Evolutionary conservation across 2,797 vertebrate genomes (phyloP).

Genomic region (Coilia nasus): DNA sequence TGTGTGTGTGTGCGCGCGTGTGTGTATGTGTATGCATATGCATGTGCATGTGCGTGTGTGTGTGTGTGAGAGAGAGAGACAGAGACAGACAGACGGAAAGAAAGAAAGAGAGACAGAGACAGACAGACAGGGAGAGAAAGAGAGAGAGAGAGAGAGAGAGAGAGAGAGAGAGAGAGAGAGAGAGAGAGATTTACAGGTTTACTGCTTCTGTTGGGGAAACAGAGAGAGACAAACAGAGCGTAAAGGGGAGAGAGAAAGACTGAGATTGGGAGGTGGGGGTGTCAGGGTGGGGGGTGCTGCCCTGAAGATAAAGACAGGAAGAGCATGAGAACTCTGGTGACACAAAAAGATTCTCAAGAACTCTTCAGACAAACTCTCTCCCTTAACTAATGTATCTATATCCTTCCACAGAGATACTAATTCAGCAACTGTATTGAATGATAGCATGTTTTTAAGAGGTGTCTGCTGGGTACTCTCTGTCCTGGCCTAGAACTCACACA

Average conservation of each 20-base stretch:
- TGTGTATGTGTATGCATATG: no score
- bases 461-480: background rate
- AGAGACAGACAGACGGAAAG: background rate
- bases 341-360: background rate
- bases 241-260: background rate
- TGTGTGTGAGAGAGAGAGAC: background rate
- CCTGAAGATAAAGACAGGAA: conserved; percentile 44
- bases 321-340: conserved; percentile 16
- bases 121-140: background rate
- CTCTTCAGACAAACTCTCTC: background rate
- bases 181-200: background rate
- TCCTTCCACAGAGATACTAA: background rate
- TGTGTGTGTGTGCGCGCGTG: no score
- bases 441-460: background rate
- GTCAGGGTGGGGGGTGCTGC: background rate
- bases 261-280: background rate
- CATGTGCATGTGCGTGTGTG: no score
- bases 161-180: background rate
- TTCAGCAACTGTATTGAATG: background rate
- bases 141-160: background rate
- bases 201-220: no score
- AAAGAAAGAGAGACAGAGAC: background rate
- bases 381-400: background rate
- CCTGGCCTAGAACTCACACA: background rate
- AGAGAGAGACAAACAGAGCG: background rate